Evolutionary conservation across 1,140 invertebrate species (phyloP).

Genomic region (Tetragonula clypearis): DNA sequence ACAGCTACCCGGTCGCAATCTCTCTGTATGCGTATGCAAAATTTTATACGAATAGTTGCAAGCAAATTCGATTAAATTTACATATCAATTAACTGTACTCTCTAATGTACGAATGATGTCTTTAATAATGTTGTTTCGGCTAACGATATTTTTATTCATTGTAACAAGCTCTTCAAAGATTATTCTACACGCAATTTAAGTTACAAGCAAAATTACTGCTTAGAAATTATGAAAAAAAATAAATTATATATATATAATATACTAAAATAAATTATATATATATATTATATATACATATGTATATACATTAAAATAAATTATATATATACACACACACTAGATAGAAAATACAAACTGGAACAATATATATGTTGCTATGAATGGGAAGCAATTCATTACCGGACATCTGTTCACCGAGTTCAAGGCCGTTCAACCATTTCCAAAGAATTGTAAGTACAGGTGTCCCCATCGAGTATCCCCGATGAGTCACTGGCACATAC

Average conservation of each 20-base stretch:
- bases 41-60: background rate
- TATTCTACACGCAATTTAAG: background rate
- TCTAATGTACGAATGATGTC: no score
- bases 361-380: background rate
- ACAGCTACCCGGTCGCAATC: background rate
- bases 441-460: conserved; percentile 36
- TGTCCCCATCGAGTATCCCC: conserved; percentile 1
- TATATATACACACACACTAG: no score
- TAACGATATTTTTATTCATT: background rate
- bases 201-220: background rate
- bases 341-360: background rate
- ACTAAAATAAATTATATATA: no score
- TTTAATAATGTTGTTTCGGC: background rate
- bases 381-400: conserved; percentile 11
- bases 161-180: background rate
- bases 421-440: conserved; percentile 42
- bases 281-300: no score
- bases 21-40: background rate
- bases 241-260: no score
- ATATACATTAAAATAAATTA: no score
- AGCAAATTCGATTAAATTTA: background rate
- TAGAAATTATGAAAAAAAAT: background rate
- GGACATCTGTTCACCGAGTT: conserved; percentile 40
- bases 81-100: background rate
- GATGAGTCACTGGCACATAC: background rate